phyloP scores from a whole-genome alignment of 2,113 vertebrate genomes.

The Ictalurus furcatus region DNA sequence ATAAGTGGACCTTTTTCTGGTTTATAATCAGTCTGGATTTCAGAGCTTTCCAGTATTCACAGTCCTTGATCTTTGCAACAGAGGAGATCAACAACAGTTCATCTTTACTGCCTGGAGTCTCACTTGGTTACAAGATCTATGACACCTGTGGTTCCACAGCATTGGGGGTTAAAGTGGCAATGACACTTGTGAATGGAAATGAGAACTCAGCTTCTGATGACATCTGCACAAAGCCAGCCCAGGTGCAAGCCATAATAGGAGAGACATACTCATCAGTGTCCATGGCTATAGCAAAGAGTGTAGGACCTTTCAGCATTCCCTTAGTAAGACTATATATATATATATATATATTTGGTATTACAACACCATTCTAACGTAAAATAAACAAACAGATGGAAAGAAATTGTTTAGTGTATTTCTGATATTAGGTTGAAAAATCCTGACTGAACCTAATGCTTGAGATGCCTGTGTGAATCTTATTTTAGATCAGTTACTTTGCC shows the following conservation, averaged over 20 bases:
- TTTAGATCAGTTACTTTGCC: slow-evolving; percentile 61
- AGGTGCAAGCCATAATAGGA: slow-evolving; percentile 72
- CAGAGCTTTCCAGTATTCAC: slow-evolving; percentile 70
- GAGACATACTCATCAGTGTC: slow-evolving; percentile 67
- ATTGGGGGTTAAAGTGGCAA: slow-evolving; percentile 59
- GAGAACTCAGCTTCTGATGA: slow-evolving; percentile 38
- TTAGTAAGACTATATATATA: slow-evolving; percentile 55
- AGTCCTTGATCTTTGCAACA: slow-evolving; percentile 73
- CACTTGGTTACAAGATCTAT: slow-evolving; percentile 71
- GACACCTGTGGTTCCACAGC: slow-evolving; percentile 68
- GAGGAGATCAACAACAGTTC: slow-evolving; percentile 75
- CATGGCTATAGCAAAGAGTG: slow-evolving; percentile 65
- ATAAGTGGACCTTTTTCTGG: neutral
- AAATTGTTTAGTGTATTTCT: neutral
- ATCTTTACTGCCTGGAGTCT: slow-evolving; percentile 67
- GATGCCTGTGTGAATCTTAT: slow-evolving; percentile 55
- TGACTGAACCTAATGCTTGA: slow-evolving; percentile 43
- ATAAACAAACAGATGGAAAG: neutral
- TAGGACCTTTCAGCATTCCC: slow-evolving; percentile 70
- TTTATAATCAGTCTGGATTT: slow-evolving; percentile 66
- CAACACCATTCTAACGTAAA: neutral
- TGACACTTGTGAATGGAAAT: slow-evolving; percentile 66
- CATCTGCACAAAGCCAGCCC: slow-evolving; percentile 60
- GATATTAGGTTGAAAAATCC: neutral
- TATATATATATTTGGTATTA: neutral